Evolutionary conservation across 2,797 vertebrate genomes (phyloP), one percentile per base, ranked within the genome.

Genomic region (Melanotaenia boesemani): DNA sequence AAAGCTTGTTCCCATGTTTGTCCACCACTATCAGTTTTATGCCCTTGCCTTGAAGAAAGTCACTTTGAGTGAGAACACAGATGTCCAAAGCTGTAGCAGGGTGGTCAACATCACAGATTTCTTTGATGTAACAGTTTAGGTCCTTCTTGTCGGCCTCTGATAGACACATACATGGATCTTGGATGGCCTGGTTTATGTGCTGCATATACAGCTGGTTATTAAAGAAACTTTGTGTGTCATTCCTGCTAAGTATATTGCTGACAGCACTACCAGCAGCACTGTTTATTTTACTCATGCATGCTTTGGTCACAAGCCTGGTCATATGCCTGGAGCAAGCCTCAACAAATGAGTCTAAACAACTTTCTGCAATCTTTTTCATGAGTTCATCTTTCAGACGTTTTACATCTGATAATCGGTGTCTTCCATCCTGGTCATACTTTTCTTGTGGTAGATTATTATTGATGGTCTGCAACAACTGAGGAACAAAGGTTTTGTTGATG

Each of bases 71-170:
- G 62, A 76, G 74, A 22, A 65, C 28, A 0, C 65, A 61, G 61
- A 76, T 70, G 61, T 76, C 74, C 67, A 76, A 18, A 32, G 55
- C 44, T 2, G 74, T 70, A 34, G 74, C 74, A 59, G 74, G 61
- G 46, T 0, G 61, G 18, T 0, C n/a, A 9, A 65, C 26, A 12
- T 70, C 55, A 41, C 34, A 39, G 39, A 70, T 39, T 0, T 44
- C 0, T 7, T 56, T 2, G 0, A 70, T 52, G n/a, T 76, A 76
- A 18, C 5, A 0, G 4, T 44, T 15, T 11, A 70, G 7, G 34
- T 52, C 28, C 4, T 9, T 32, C n/a, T 36, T 41, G 0, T 70
- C 55, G 0, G 36, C 37, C 26, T 60, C 12, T 59, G 67, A 41
- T 2, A 60, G 24, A 5, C 55, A 34, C 50, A 24, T 6, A 13